phyloP scores from a whole-genome alignment of 2,888 invertebrate species.

The Latrodectus hesperus region DNA sequence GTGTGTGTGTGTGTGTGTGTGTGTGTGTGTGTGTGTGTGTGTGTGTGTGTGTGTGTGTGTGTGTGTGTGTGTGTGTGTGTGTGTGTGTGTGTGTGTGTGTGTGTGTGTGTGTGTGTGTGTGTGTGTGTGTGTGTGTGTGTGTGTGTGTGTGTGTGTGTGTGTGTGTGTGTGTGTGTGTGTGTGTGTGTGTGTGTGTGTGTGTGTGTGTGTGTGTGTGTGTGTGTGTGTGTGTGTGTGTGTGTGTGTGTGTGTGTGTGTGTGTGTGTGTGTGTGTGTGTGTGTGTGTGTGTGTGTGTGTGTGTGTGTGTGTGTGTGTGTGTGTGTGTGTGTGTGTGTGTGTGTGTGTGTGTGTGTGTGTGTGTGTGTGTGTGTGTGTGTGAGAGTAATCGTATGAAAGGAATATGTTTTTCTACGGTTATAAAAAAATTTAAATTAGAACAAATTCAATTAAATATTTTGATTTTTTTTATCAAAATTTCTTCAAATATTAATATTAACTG shows the following conservation, averaged over 20 bases:
- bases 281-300: neutral
- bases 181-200: conserved; percentile 1
- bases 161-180: neutral
- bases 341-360: neutral
- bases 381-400: no score
- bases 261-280: conserved; percentile 4
- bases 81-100: neutral
- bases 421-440: no score
- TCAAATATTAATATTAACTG: no score
- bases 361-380: neutral
- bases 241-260: conserved; percentile 15
- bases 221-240: conserved; percentile 10
- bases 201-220: neutral
- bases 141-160: neutral
- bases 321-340: no score
- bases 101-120: neutral
- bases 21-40: neutral
- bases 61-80: neutral
- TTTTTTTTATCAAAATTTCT: no score
- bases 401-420: no score
- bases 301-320: neutral
- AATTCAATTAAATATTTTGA: no score
- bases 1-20: no score
- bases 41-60: neutral
- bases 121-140: neutral